These are phyloP conservation scores for Argynnis bischoffii DNA, from an alignment of 2,888 invertebrate species.

Conservation along the genomic window DNA sequence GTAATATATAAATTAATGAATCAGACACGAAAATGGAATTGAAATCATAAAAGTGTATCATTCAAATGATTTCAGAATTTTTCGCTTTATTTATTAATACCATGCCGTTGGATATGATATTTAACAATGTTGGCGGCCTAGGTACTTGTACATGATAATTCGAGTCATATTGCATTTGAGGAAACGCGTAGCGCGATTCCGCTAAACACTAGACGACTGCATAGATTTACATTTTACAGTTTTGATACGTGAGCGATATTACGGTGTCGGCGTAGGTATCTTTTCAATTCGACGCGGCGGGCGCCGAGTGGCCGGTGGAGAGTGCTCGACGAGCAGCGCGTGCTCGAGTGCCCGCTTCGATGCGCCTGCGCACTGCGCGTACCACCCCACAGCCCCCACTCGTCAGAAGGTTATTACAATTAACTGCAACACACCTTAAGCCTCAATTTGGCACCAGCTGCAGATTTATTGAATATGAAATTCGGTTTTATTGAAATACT, in stretches of 20 bases:
- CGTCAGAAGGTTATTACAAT: constrained; percentile 70
- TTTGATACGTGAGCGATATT: constrained; percentile 80
- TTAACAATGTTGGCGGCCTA: constrained; percentile 58
- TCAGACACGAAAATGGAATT: neutral
- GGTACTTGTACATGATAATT: constrained; percentile 72
- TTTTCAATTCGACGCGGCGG: constrained; percentile 78
- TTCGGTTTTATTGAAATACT: constrained; percentile 34
- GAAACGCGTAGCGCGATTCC: constrained; percentile 61
- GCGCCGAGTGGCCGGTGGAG: constrained; percentile 72
- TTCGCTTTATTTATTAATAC: constrained; percentile 33
- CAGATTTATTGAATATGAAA: constrained; percentile 47
- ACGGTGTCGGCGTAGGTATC: constrained; percentile 78
- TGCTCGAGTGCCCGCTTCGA: constrained; percentile 70
- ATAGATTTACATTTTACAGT: constrained; percentile 82
- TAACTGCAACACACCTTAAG: constrained; percentile 67
- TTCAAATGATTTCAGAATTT: constrained; percentile 29
- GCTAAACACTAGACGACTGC: constrained; percentile 75
- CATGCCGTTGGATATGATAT: constrained; percentile 44
- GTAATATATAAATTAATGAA: constrained; percentile 23
- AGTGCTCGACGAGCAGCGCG: constrained; percentile 74
- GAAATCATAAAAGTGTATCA: constrained; percentile 14
- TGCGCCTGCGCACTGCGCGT: constrained; percentile 68
- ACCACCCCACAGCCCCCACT: constrained; percentile 38
- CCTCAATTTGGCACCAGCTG: constrained; percentile 65
- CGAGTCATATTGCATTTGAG: constrained; percentile 75